Conservation (phyloP, 1,140 invertebrate species). For the Aphelinus certus region DNA sequence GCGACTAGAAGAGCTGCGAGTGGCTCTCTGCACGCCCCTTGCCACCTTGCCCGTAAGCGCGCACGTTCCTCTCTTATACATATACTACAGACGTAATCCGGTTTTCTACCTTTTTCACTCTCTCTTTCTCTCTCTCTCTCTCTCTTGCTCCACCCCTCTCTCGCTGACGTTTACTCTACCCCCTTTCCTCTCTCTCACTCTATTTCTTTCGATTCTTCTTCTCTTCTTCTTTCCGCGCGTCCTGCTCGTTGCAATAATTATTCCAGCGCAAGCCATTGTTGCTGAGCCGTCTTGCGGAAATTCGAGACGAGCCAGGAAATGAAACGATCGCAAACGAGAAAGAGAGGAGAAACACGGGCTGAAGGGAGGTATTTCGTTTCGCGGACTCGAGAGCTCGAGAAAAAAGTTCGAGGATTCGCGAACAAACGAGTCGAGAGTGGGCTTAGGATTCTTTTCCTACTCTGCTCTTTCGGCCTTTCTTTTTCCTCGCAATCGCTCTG, state of each 20-base stretch:
- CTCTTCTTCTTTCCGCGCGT: not conserved
- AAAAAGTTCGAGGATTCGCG: slow-evolving; percentile 39
- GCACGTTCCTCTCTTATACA: slow-evolving; percentile 1
- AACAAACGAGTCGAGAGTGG: slow-evolving; percentile 38
- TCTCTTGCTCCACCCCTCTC: not conserved
- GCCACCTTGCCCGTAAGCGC: no score
- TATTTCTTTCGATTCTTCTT: not conserved
- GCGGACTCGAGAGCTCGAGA: slow-evolving; percentile 25
- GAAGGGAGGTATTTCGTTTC: slow-evolving; percentile 30
- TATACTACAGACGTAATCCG: slow-evolving; percentile 38
- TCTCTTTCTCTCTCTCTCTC: slow-evolving; percentile 21
- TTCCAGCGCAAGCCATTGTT: slow-evolving; percentile 40
- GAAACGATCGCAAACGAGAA: slow-evolving; percentile 37
- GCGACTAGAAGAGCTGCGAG: slow-evolving; percentile 13
- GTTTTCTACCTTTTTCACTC: slow-evolving; percentile 26
- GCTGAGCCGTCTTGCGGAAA: slow-evolving; percentile 41
- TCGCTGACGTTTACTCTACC: slow-evolving; percentile 5
- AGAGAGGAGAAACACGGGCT: not conserved
- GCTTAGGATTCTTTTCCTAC: slow-evolving; percentile 28
- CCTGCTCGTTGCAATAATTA: slow-evolving; percentile 37
- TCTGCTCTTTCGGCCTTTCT: slow-evolving; percentile 34
- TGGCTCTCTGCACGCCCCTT: no score
- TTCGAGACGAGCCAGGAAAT: slow-evolving; percentile 41
- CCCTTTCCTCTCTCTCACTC: slow-evolving; percentile 22
- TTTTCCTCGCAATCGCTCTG: not conserved